Evolutionary conservation across 1,140 invertebrate species (phyloP).

Genomic region (Ostrea edulis): DNA sequence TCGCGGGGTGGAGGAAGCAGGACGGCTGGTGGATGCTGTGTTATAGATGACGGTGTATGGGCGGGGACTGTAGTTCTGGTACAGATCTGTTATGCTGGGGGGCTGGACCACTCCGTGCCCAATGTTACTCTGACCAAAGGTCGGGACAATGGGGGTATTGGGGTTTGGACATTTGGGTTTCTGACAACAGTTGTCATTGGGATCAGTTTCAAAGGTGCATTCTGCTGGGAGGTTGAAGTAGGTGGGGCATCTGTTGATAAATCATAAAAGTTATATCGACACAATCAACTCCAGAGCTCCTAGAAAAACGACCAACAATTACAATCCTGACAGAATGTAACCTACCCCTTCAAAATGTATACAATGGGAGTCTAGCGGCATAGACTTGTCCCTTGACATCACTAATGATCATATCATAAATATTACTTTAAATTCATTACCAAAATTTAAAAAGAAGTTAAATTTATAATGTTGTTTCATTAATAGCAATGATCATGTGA

Average conservation of each 20-base stretch:
- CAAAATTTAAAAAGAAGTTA: too few species aligned
- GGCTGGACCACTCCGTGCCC: conserved; percentile 63
- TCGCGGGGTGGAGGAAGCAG: background rate
- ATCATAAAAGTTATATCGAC: background rate
- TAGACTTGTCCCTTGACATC: too few species aligned
- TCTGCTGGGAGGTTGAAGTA: conserved; percentile 59
- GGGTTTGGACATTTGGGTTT: conserved; percentile 59
- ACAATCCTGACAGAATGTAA: too few species aligned
- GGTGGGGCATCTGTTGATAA: conserved; percentile 60
- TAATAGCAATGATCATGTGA: too few species aligned
- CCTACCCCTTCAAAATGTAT: too few species aligned
- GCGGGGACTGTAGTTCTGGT: conserved; percentile 56
- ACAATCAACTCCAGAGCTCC: background rate
- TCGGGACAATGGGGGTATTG: conserved; percentile 58
- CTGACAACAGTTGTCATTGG: conserved; percentile 64
- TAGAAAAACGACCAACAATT: background rate
- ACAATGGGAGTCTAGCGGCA: too few species aligned
- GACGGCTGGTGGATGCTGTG: conserved; percentile 43
- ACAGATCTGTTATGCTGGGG: conserved; percentile 57
- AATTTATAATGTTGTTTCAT: too few species aligned
- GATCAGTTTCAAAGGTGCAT: conserved; percentile 57
- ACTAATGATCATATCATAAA: too few species aligned
- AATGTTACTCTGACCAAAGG: conserved; percentile 56
- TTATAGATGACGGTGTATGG: conserved; percentile 53
- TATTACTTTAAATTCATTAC: too few species aligned